Evolutionary conservation across 1,140 invertebrate genomes (phyloP).

Genomic region (Neodiprion lecontei): DNA sequence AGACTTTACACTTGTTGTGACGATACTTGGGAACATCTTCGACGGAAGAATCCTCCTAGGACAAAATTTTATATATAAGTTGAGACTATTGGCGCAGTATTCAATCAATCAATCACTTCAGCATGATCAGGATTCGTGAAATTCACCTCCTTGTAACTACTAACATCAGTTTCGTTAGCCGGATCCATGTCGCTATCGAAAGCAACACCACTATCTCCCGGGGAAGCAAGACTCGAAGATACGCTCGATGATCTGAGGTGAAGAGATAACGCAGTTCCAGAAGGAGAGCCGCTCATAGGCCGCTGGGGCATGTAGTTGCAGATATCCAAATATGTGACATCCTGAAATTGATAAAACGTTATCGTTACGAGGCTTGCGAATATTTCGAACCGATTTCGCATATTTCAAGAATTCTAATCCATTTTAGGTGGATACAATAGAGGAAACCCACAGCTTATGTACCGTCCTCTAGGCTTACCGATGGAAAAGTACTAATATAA

Average conservation of each 20-base stretch:
- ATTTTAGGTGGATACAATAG: neutral
- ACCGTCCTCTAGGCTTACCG: neutral
- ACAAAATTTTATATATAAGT: neutral
- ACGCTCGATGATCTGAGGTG: conserved; percentile 55
- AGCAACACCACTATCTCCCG: conserved; percentile 58
- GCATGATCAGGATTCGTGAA: conserved; percentile 8
- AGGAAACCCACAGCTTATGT: neutral
- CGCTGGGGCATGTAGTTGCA: conserved; percentile 61
- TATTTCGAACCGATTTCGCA: no score
- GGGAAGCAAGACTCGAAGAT: conserved; percentile 59
- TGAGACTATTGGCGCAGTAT: neutral
- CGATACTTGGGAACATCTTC: conserved; percentile 54
- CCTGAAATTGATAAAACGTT: conserved; percentile 35
- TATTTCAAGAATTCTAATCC: neutral
- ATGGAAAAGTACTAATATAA: no score
- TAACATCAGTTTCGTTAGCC: conserved; percentile 56
- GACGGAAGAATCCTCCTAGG: conserved; percentile 55
- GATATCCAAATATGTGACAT: conserved; percentile 59
- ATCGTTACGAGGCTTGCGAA: no score
- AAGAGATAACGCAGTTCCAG: conserved; percentile 53
- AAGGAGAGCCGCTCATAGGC: conserved; percentile 59
- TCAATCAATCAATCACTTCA: neutral
- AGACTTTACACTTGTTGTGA: conserved; percentile 48
- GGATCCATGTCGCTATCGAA: conserved; percentile 60
- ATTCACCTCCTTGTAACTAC: conserved; percentile 57